Conservation (phyloP, 2,888 invertebrate genomes). For the Boloria euphrosyne region DNA sequence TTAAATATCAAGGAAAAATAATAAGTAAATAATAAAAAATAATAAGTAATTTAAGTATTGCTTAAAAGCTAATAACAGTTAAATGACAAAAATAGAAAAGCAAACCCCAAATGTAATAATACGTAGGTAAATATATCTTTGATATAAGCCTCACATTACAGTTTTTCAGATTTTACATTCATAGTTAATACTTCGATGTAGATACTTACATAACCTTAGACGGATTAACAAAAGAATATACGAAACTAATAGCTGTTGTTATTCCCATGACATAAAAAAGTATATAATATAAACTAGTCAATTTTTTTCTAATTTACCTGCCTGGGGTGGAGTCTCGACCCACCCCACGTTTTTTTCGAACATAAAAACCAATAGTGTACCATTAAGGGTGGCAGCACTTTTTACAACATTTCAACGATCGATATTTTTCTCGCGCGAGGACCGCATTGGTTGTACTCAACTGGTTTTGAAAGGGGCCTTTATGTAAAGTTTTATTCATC, state of each 20-base stretch:
- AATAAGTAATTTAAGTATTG: no score
- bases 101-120: no score
- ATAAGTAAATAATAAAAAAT: no score
- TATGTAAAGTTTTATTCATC: slow-evolving; percentile 75
- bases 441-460: slow-evolving; percentile 61
- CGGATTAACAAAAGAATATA: not conserved
- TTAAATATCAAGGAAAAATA: no score
- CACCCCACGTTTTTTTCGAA: slow-evolving; percentile 71
- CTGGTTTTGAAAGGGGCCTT: slow-evolving; percentile 67
- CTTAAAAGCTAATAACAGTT: no score
- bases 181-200: no score
- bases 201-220: no score
- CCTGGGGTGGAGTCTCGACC: slow-evolving; percentile 62
- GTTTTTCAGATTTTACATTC: no score
- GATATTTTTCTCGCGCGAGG: slow-evolving; percentile 70
- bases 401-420: slow-evolving; percentile 57
- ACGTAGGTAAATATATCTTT: no score
- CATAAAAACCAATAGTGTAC: slow-evolving; percentile 69
- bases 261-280: not conserved
- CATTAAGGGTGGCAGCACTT: slow-evolving; percentile 69
- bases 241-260: not conserved
- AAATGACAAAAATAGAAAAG: no score
- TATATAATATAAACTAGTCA: not conserved
- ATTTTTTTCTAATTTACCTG: slow-evolving; percentile 63
- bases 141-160: no score